These are phyloP conservation scores for Drosophila meridiana DNA, from an alignment of 2,888 invertebrate genomes.

Conservation along the genomic window DNA sequence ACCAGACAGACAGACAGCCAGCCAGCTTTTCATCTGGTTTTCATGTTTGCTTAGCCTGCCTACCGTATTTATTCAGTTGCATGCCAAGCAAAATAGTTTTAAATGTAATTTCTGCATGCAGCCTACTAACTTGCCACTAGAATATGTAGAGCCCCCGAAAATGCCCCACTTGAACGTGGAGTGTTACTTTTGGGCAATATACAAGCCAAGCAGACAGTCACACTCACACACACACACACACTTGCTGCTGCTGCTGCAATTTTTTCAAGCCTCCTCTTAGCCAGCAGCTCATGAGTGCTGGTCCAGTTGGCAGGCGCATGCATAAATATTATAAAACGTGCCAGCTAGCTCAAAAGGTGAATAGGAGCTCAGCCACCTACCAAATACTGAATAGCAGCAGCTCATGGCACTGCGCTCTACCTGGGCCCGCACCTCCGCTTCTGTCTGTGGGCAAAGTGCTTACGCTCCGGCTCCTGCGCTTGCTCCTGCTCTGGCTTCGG, in stretches of 20 bases:
- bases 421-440: background rate
- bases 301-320: constrained; percentile 71
- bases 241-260: constrained; percentile 9
- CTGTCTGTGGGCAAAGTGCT: constrained; percentile 68
- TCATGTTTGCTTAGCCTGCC: constrained; percentile 54
- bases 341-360: constrained; percentile 66
- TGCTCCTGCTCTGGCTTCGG: constrained; percentile 14
- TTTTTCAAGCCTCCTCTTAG: constrained; percentile 37
- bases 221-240: constrained; percentile 29
- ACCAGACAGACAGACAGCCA: background rate
- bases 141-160: constrained; percentile 56
- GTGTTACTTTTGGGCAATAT: constrained; percentile 78
- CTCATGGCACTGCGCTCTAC: background rate
- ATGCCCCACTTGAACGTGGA: constrained; percentile 60
- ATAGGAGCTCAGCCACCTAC: constrained; percentile 38
- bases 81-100: constrained; percentile 70
- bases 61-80: constrained; percentile 53
- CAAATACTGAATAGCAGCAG: constrained; percentile 5
- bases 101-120: constrained; percentile 72
- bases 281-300: constrained; percentile 56
- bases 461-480: constrained; percentile 39
- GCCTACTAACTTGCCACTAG: constrained; percentile 59
- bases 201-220: constrained; percentile 19
- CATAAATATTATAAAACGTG: constrained; percentile 79
- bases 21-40: constrained; percentile 60